These are phyloP conservation scores for Schrankia costaestrigalis DNA, from an alignment of 2,888 invertebrate genomes.

Conservation along the genomic window DNA sequence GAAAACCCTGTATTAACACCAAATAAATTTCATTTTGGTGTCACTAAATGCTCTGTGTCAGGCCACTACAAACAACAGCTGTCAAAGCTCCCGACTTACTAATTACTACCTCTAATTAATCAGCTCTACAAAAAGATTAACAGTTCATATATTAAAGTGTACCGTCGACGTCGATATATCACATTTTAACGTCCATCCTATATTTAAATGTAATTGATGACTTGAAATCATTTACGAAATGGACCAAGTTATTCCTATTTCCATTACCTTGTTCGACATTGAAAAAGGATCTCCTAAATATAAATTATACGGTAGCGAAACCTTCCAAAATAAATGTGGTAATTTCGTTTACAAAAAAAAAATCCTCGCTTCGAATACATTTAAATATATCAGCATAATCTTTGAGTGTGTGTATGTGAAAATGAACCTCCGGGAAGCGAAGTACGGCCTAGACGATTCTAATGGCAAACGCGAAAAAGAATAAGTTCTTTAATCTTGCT, in stretches of 20 bases:
- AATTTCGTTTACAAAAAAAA: conserved; percentile 65
- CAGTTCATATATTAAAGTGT: no score
- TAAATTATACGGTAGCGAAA: conserved; percentile 54
- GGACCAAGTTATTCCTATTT: no score
- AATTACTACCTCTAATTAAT: no score
- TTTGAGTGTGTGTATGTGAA: conserved; percentile 55
- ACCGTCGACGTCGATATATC: no score
- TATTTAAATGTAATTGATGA: conserved; percentile 25
- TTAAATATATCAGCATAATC: conserved; percentile 72
- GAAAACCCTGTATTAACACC: no score
- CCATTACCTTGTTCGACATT: conserved; percentile 51
- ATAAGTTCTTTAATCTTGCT: not conserved
- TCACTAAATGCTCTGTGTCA: no score
- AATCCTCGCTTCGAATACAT: conserved; percentile 56
- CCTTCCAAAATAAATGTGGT: conserved; percentile 63
- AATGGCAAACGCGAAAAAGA: no score
- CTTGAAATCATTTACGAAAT: conserved; percentile 26
- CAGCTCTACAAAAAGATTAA: no score
- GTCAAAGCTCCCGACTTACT: no score
- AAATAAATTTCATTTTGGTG: no score
- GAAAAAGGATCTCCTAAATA: conserved; percentile 59
- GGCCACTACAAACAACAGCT: no score
- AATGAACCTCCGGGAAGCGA: conserved; percentile 45
- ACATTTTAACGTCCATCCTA: no score
- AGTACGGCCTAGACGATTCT: conserved; percentile 33